Evolutionary conservation across 2,113 vertebrate genomes (phyloP), one percentile per base, ranked within the genome.

Genomic region (Solea senegalensis): DNA sequence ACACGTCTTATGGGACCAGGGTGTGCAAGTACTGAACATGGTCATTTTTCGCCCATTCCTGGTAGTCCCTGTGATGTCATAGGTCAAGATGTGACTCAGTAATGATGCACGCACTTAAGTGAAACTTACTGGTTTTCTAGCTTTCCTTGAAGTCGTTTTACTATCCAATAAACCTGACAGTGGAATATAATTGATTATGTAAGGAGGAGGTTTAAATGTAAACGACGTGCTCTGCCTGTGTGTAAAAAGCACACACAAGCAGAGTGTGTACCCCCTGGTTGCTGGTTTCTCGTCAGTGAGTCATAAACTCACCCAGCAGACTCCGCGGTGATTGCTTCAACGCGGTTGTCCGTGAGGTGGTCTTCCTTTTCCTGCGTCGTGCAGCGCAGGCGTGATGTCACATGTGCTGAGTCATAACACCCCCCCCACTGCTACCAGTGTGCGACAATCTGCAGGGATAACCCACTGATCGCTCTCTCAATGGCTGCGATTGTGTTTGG

Each of bases 271-370:
- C 78, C 83, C 67, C 39, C 8, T 64, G 69, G 81, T 78, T 8
- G 63, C 28, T 51, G 14, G 26, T 28, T 86, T 90, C 88, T 77
- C 16, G 27, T 40, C 75, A 51, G 55, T 84, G 78, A 87, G 76
- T 80, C 81, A 83, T 82, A 53, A 86, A 81, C 76, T 78, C 78
- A 69, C 58, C 21, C 50, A 73, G 57, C 5, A 4, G 51, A 62
- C 61, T 72, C 70, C 51, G 64, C 83, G 14, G 9, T 86, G 82
- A 87, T 90, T 86, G 79, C 78, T 89, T 84, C 70, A 87, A 53
- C 82, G 67, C 61, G 48, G 52, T 21, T 11, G 0, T 12, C 82
- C 6, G 3, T 43, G 78, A 84, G 89, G 88, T 87, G 89, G 84
- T 90, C 89, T 72, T 59, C 56, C 41, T 15, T 63, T 88, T 86